Base-by-base conservation (phyloP, 2,113 vertebrate genomes). In the Bufo gargarizans region DNA sequence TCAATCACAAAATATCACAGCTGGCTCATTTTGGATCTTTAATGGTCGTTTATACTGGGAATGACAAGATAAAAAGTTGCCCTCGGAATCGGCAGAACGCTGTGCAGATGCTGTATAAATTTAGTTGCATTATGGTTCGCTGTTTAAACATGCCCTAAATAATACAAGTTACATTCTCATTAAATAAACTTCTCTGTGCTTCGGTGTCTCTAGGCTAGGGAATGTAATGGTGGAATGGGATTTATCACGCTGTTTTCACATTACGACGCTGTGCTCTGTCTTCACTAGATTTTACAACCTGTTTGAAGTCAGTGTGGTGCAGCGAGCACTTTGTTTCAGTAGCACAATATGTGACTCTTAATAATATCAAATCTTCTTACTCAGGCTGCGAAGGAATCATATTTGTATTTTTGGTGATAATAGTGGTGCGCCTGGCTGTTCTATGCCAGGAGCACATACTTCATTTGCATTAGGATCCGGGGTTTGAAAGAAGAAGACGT, bases 141-240 rank as follows among this genome's bases (percentile, higher is more conserved):
- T 77, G 81, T 88, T 88, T 88, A 88, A 77, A 88, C 72, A 84
- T 84, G 80, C 87, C 81, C 81, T 88, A 88, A 88, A 88, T 88
- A 84, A 88, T 84, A 88, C 87, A 88, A 78, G 87, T 88, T 77
- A 84, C 81, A 88, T 84, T 88, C 87, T 88, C 81, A 88, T 88
- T 88, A 88, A 84, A 88, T 88, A 83, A 77, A 88, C 72, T 53
- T 88, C 80, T 67, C 87, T 77, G 47, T 84, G 87, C 72, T 72
- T 63, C 86, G 14, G 69, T 88, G 80, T 88, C 87, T 88, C 80
- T 77, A 88, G 87, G 87, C 87, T 77, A 88, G 77, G 72, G 56
- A 56, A 84, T 88, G 81, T 67, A 88, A 84, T 78, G 81, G 71
- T 88, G 81, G 74, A 78, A 77, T 77, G 81, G 87, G 81, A 88